Percentiles rank a stretch among this genome's conserved stretches.
Evolutionary conservation across 2,888 invertebrate species (phyloP).

Genomic region (Megamerina dolium): DNA sequence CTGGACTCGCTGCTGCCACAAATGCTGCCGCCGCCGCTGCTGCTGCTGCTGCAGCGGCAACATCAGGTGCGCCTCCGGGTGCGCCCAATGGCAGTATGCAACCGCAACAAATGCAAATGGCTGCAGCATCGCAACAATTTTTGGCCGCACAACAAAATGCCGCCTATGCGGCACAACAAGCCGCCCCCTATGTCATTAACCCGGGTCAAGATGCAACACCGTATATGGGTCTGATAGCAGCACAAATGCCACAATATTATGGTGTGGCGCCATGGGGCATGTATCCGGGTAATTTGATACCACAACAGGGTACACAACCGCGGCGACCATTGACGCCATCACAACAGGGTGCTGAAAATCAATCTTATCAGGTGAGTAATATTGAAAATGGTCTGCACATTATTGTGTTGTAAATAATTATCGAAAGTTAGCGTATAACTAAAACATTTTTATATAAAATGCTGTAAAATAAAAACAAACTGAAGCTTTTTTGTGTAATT

Average conservation of each 20-base stretch:
- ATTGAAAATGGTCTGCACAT: slow-evolving; percentile 9
- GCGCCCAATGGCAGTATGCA: slow-evolving; percentile 64
- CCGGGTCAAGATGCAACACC: slow-evolving; percentile 69
- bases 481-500: too few species aligned
- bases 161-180: slow-evolving; percentile 59
- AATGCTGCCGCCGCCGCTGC: slow-evolving; percentile 46
- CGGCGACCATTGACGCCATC: slow-evolving; percentile 75
- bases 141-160: slow-evolving; percentile 64
- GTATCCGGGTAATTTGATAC: slow-evolving; percentile 75
- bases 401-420: slow-evolving; percentile 9
- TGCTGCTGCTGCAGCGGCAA: slow-evolving; percentile 42
- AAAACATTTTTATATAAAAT: too few species aligned
- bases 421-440: too few species aligned
- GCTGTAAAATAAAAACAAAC: slow-evolving; percentile 1
- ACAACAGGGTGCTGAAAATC: slow-evolving; percentile 55
- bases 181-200: slow-evolving; percentile 80
- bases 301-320: slow-evolving; percentile 62
- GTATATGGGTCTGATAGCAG: slow-evolving; percentile 77
- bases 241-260: slow-evolving; percentile 77
- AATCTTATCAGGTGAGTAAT: slow-evolving; percentile 49
- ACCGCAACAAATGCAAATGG: slow-evolving; percentile 68
- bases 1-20: slow-evolving; percentile 59
- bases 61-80: slow-evolving; percentile 51
- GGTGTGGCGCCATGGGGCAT: slow-evolving; percentile 90
- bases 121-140: slow-evolving; percentile 63